Conservation (phyloP, 2,797 vertebrate genomes). For the Scleropages formosus region DNA sequence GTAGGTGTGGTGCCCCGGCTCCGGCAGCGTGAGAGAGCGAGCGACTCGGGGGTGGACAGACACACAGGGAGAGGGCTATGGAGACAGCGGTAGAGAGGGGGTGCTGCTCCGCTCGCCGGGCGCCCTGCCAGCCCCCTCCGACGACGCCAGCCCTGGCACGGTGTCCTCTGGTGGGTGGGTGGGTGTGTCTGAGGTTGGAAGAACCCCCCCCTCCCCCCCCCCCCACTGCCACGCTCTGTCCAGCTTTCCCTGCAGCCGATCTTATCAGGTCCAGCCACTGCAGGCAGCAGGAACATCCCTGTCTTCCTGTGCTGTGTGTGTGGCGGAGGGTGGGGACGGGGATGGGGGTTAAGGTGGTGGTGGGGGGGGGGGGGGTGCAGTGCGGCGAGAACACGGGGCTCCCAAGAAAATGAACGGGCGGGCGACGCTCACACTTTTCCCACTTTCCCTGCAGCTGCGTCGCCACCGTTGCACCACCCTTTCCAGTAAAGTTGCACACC, state of each 20-base stretch:
- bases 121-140: conserved; percentile 42
- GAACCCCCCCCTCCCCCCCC: conserved; percentile 23
- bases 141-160: conserved; percentile 47
- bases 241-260: conserved; percentile 25
- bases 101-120: conserved; percentile 40
- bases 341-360: no score
- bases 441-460: conserved; percentile 15
- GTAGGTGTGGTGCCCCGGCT: conserved; percentile 71
- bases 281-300: conserved; percentile 56
- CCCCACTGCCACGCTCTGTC: conserved; percentile 24
- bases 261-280: conserved; percentile 56
- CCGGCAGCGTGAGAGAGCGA: conserved; percentile 32
- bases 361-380: conserved; percentile 21
- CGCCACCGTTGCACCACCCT: neutral
- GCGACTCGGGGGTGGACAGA: conserved; percentile 33
- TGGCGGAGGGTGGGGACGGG: conserved; percentile 24
- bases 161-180: conserved; percentile 43
- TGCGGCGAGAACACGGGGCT: conserved; percentile 25
- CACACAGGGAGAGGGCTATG: conserved; percentile 49
- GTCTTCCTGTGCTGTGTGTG: conserved; percentile 41
- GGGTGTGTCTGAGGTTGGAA: conserved; percentile 42
- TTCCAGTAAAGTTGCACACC: conserved; percentile 22
- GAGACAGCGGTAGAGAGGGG: conserved; percentile 41
- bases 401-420: neutral
- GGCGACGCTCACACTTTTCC: conserved; percentile 11